Conservation (phyloP, 2,888 invertebrate species). For the Dinocampus coccinellae region DNA sequence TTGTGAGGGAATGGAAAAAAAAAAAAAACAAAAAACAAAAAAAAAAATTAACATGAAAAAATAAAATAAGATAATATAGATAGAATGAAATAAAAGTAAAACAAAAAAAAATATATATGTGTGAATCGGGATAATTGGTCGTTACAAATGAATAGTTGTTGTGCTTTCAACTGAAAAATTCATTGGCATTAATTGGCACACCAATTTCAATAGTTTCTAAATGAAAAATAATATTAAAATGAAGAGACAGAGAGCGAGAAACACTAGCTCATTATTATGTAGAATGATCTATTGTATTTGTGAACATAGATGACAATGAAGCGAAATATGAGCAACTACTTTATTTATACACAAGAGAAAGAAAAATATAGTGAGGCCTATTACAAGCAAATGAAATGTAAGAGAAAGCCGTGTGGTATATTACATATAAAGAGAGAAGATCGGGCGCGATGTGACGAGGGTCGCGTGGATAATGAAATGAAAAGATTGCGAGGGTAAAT, state of each 20-base stretch:
- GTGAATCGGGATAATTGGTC: constrained; percentile 8
- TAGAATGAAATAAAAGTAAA: not conserved
- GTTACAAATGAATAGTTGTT: constrained; percentile 6
- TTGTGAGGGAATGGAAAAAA: not conserved
- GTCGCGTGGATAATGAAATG: constrained; percentile 13
- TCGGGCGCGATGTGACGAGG: constrained; percentile 12
- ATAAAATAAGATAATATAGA: no score
- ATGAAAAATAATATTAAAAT: not conserved
- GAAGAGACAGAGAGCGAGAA: not conserved
- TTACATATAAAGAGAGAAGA: not conserved
- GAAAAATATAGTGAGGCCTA: not conserved
- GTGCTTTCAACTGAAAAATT: not conserved
- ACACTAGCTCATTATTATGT: not conserved
- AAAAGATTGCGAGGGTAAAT: constrained; percentile 9
- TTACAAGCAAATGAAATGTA: not conserved
- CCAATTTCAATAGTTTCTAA: not conserved
- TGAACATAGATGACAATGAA: not conserved
- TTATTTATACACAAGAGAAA: not conserved
- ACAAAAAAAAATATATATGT: not conserved
- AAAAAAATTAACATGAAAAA: no score
- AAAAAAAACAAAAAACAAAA: not conserved
- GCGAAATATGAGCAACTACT: not conserved
- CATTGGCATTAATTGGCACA: constrained; percentile 3
- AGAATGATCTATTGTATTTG: not conserved
- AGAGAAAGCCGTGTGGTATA: not conserved